These are phyloP conservation scores for Grammomys surdaster DNA, from an alignment of 2,113 vertebrate genomes.

Conservation along the genomic window DNA sequence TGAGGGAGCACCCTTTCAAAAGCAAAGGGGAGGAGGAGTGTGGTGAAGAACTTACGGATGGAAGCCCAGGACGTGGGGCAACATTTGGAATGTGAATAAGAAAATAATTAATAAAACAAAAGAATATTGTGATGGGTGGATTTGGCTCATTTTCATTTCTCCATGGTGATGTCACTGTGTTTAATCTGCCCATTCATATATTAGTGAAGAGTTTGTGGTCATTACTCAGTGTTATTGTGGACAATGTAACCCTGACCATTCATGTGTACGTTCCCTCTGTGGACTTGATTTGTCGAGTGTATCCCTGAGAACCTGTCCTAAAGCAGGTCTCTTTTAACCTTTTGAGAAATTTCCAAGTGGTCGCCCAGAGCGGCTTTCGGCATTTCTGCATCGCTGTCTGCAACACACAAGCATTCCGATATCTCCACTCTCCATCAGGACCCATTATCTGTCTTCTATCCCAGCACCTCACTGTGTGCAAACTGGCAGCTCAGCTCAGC, in stretches of 20 bases:
- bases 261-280: background rate
- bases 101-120: too few relatives aligned
- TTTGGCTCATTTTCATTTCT: background rate
- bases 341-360: background rate
- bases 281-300: background rate
- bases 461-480: background rate
- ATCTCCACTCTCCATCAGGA: background rate
- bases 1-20: too few relatives aligned
- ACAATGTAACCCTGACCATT: background rate
- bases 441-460: background rate
- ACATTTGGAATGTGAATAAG: too few relatives aligned
- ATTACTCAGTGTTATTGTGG: accelerated
- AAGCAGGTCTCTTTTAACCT: background rate
- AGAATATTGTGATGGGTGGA: background rate
- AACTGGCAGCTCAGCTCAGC: background rate
- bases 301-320: background rate
- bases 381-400: too few relatives aligned
- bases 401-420: accelerated
- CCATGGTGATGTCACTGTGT: background rate
- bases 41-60: too few relatives aligned
- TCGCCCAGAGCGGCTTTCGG: background rate
- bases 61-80: too few relatives aligned
- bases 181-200: background rate
- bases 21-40: too few relatives aligned
- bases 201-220: too few relatives aligned